Conservation (phyloP, 2,888 invertebrate species). For the Caenorhabditis japonica region DNA sequence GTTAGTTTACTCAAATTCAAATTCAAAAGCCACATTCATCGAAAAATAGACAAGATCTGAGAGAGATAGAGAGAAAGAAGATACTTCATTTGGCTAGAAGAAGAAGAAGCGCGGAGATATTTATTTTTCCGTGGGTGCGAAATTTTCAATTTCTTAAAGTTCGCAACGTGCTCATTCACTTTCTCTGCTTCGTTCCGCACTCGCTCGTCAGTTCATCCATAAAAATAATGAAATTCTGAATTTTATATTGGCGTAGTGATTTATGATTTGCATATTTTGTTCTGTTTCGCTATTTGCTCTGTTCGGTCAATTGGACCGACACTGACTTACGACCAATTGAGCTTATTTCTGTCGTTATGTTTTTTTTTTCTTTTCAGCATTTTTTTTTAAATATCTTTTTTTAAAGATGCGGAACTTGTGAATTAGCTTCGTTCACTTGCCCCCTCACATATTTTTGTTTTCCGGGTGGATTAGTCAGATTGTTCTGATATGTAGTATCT, state of each 20-base stretch:
- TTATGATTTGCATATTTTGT: slow-evolving; percentile 15
- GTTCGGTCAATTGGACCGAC: too few species aligned
- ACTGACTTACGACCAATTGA: slow-evolving; percentile 21
- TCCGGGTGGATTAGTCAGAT: too few species aligned
- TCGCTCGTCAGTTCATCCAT: not conserved
- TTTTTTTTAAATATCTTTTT: too few species aligned
- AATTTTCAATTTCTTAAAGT: slow-evolving; percentile 40
- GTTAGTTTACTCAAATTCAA: too few species aligned
- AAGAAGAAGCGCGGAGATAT: not conserved
- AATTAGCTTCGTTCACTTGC: too few species aligned
- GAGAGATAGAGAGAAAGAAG: too few species aligned
- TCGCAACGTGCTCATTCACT: not conserved
- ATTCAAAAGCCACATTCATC: too few species aligned
- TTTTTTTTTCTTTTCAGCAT: slow-evolving; percentile 4
- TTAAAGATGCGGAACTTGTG: not conserved
- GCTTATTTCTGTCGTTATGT: slow-evolving; percentile 15
- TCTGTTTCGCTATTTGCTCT: too few species aligned
- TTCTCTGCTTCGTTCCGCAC: too few species aligned
- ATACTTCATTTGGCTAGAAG: slow-evolving; percentile 17
- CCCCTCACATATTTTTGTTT: too few species aligned
- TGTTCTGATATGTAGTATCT: too few species aligned
- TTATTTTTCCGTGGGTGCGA: slow-evolving; percentile 12
- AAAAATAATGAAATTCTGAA: not conserved
- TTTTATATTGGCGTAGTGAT: not conserved
- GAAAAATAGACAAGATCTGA: too few species aligned